Conservation (phyloP, 2,113 vertebrate genomes). For the Mormoops blainvillei region DNA sequence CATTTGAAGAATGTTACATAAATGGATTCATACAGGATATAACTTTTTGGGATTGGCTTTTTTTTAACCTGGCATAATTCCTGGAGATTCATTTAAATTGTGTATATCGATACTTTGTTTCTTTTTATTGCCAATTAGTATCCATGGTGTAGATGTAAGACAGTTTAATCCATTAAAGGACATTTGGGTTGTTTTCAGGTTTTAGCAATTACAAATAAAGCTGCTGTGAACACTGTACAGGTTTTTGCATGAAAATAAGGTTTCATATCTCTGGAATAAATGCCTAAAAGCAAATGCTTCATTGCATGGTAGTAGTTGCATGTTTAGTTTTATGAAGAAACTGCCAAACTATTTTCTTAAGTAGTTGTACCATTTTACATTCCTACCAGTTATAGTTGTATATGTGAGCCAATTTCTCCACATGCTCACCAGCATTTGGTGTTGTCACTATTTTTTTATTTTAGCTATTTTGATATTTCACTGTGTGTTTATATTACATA, state of each 20-base stretch:
- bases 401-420: neutral
- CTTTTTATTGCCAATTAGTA: neutral
- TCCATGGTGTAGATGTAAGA: neutral
- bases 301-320: neutral
- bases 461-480: neutral
- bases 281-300: neutral
- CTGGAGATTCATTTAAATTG: neutral
- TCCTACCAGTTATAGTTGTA: neutral
- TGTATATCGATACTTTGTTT: neutral
- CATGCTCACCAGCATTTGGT: neutral
- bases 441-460: neutral
- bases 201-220: too few species aligned
- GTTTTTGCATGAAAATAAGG: too few species aligned
- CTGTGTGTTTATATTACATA: neutral
- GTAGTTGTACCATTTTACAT: neutral
- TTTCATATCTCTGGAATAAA: too few species aligned
- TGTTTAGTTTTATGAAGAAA: neutral
- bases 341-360: neutral
- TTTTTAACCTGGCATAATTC: neutral
- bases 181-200: neutral
- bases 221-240: too few species aligned
- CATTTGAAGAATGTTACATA: slow-evolving; percentile 7
- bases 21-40: neutral
- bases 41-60: neutral
- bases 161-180: neutral